These are phyloP conservation scores for Leptatherina wallacei DNA, from an alignment of 2,797 vertebrate genomes.

Conservation along the genomic window DNA sequence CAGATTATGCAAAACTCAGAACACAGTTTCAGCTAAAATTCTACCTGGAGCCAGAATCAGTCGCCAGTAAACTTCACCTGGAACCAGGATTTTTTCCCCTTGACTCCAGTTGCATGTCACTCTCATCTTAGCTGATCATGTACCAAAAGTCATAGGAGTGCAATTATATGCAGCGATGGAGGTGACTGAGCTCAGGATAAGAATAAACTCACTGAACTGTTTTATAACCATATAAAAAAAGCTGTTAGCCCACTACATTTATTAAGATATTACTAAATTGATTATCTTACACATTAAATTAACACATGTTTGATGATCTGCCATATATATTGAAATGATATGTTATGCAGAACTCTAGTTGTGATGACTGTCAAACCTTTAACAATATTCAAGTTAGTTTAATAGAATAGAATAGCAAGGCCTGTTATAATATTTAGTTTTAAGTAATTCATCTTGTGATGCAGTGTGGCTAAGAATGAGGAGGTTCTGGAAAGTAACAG, in stretches of 20 bases:
- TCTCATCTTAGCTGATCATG: not conserved
- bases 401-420: not conserved
- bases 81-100: not conserved
- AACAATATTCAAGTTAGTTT: not conserved
- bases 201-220: not conserved
- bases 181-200: not conserved
- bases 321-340: not conserved
- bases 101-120: not conserved
- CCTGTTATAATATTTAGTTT: not conserved
- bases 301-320: not conserved
- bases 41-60: not conserved
- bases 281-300: not conserved
- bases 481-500: not conserved
- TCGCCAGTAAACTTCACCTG: not conserved
- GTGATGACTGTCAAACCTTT: not conserved
- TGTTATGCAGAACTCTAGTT: not conserved
- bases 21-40: not conserved
- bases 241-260: not conserved
- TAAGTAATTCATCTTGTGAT: slow-evolving; percentile 16
- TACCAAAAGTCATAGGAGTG: no score
- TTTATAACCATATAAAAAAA: not conserved
- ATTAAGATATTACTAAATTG: not conserved
- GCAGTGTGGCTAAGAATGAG: slow-evolving; percentile 8
- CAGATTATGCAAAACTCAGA: not conserved
- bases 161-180: not conserved